Conservation (phyloP, 2,113 vertebrate species). For the Alethe diademata region DNA sequence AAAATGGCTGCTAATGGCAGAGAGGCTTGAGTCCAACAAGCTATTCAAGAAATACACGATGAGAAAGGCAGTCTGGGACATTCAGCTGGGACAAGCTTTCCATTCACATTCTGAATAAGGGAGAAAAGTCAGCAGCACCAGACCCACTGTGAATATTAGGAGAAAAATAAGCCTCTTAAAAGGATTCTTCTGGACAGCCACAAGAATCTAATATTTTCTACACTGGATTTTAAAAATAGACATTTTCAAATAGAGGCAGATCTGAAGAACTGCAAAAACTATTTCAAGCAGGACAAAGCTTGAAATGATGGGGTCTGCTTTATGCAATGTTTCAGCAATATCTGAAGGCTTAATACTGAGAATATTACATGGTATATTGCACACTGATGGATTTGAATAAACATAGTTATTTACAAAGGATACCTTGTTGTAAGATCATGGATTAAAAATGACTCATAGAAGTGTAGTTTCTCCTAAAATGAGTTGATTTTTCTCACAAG, state of each 20-base stretch:
- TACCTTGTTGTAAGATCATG: neutral
- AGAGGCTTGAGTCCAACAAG: neutral
- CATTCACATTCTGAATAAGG: neutral
- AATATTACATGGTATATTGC: slow-evolving; percentile 9
- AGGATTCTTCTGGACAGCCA: neutral
- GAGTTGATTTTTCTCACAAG: neutral
- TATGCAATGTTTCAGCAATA: neutral
- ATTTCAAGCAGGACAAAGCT: slow-evolving; percentile 6
- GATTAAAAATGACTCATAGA: neutral
- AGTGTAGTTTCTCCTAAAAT: neutral
- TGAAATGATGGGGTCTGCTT: neutral
- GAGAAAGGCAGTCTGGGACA: neutral
- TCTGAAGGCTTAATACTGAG: neutral
- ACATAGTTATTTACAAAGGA: neutral
- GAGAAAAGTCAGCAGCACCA: neutral
- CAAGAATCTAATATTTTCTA: slow-evolving; percentile 15
- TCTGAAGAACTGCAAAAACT: slow-evolving; percentile 30
- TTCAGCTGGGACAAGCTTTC: neutral
- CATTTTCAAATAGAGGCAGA: neutral
- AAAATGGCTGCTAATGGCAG: neutral
- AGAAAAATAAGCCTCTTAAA: slow-evolving; percentile 10
- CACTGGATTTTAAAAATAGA: slow-evolving; percentile 33
- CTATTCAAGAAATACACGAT: neutral
- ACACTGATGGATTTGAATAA: slow-evolving; percentile 5
- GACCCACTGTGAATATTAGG: neutral